Evolutionary conservation across 2,888 invertebrate species (phyloP).

Genomic region (Dynastes grantii): DNA sequence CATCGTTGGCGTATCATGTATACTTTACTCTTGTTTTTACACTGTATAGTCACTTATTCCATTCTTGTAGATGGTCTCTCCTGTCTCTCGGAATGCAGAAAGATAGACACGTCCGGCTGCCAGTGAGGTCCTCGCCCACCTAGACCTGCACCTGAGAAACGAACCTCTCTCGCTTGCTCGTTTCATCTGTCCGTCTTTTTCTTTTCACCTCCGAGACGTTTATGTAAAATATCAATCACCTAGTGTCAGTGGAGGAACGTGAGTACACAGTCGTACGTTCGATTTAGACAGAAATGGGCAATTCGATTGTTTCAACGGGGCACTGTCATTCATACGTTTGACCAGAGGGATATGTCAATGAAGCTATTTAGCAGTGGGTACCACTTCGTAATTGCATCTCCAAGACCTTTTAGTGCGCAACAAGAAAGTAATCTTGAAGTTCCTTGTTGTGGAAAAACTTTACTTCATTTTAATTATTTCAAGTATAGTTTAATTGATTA

Average conservation of each 20-base stretch:
- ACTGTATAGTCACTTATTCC: conserved; percentile 26
- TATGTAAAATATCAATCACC: conserved; percentile 58
- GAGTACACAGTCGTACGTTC: conserved; percentile 54
- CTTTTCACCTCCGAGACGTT: conserved; percentile 55
- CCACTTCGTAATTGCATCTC: not conserved
- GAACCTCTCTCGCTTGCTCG: conserved; percentile 42
- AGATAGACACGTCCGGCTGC: conserved; percentile 58
- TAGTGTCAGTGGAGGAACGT: conserved; percentile 54
- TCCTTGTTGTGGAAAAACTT: too few relatives aligned
- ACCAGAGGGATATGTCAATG: conserved; percentile 18
- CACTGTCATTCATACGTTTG: conserved; percentile 46
- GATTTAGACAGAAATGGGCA: conserved; percentile 45
- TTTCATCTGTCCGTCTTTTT: conserved; percentile 21
- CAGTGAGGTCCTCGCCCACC: conserved; percentile 58
- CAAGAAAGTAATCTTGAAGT: too few relatives aligned
- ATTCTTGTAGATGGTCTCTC: conserved; percentile 37
- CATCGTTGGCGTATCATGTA: not conserved
- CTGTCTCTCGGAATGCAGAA: conserved; percentile 53
- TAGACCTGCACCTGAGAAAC: conserved; percentile 56
- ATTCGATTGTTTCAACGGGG: conserved; percentile 48
- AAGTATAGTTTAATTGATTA: too few relatives aligned
- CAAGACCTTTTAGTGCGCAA: not conserved
- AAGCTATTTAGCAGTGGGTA: conserved; percentile 8
- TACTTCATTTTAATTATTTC: too few relatives aligned
- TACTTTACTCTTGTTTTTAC: conserved; percentile 35